Evolutionary conservation across 1,140 invertebrate species (phyloP).

Genomic region (Formica selysi): DNA sequence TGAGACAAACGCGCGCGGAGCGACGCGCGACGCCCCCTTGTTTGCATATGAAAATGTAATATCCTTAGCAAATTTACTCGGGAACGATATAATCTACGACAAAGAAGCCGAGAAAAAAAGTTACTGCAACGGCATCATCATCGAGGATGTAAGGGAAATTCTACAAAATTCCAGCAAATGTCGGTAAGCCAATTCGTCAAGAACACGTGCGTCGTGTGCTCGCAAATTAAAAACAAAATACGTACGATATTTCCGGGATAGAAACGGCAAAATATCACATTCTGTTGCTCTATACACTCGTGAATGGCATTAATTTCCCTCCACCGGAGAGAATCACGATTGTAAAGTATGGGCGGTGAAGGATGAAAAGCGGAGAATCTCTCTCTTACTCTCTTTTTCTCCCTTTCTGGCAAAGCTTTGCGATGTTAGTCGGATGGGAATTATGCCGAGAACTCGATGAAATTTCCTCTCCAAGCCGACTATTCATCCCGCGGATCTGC

Average conservation of each 20-base stretch:
- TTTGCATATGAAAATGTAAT: conserved; percentile 70
- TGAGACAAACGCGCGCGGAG: conserved; percentile 54
- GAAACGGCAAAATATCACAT: neutral
- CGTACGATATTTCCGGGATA: neutral
- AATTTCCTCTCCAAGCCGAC: conserved; percentile 50
- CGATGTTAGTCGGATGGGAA: conserved; percentile 40
- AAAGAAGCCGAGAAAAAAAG: conserved; percentile 45
- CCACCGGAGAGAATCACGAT: conserved; percentile 9
- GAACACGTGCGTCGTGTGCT: neutral
- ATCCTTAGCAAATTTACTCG: conserved; percentile 69
- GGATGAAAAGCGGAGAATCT: neutral
- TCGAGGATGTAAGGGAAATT: conserved; percentile 31
- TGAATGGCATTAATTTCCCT: conserved; percentile 24
- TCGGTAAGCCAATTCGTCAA: neutral
- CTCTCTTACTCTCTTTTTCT: conserved; percentile 1
- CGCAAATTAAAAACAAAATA: neutral
- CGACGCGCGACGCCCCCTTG: conserved; percentile 40
- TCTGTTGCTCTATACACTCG: neutral
- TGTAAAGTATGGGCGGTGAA: neutral
- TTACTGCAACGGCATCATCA: conserved; percentile 46
- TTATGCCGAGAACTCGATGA: conserved; percentile 47
- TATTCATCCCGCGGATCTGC: conserved; percentile 41
- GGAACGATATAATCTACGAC: conserved; percentile 55
- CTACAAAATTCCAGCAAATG: neutral
- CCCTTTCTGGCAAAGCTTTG: neutral